Evolutionary conservation across 2,888 invertebrate species (phyloP).

Genomic region (Lacanobia wlatinum): DNA sequence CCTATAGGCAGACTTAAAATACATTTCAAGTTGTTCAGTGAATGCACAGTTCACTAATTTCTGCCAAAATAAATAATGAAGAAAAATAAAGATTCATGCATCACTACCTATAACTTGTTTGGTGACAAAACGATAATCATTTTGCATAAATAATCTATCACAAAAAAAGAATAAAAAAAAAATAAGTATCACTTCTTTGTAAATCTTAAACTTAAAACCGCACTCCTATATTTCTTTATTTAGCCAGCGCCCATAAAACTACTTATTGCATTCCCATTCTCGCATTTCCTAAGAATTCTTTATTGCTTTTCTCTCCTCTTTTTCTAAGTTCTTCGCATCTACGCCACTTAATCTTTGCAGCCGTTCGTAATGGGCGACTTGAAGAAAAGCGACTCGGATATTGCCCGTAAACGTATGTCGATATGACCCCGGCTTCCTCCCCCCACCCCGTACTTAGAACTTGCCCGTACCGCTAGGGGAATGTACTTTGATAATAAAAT

Average conservation of each 20-base stretch:
- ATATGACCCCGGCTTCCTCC: conserved; percentile 70
- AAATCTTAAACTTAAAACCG: neutral
- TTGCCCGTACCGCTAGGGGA: conserved; percentile 62
- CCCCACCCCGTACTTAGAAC: conserved; percentile 69
- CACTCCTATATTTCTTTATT: neutral
- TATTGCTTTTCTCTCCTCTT: conserved; percentile 31
- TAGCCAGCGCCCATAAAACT: conserved; percentile 17
- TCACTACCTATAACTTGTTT: too few species aligned
- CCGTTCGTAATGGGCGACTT: conserved; percentile 74
- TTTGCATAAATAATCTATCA: too few species aligned
- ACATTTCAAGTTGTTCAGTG: neutral
- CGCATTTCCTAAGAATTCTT: conserved; percentile 39
- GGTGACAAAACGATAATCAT: too few species aligned
- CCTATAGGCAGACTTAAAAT: neutral
- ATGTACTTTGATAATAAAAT: conserved; percentile 64
- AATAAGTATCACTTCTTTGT: too few species aligned
- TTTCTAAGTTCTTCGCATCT: conserved; percentile 26
- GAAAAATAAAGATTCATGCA: too few species aligned
- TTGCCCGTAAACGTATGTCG: conserved; percentile 81
- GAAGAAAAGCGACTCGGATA: conserved; percentile 79
- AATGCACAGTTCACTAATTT: neutral
- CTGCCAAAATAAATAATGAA: too few species aligned
- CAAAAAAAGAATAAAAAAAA: too few species aligned
- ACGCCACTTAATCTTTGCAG: conserved; percentile 67
- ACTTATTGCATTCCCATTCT: conserved; percentile 37